Evolutionary conservation across 2,888 invertebrate genomes (phyloP).

Genomic region (Atherix ibis): DNA sequence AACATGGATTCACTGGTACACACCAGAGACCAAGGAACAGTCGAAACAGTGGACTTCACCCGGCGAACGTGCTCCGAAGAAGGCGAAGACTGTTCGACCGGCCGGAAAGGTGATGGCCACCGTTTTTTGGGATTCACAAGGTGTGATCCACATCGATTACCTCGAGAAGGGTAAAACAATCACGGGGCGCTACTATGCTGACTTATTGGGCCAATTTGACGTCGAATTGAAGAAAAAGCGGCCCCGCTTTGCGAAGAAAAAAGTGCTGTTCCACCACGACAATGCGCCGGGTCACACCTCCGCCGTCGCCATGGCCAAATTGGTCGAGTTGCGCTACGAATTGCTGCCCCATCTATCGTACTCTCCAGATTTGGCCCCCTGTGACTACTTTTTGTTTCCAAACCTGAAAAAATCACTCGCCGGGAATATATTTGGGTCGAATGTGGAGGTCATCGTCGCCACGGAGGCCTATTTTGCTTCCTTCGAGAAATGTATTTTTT

Average conservation of each 20-base stretch:
- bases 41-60: no score
- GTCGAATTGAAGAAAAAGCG: background rate
- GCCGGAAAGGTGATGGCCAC: background rate
- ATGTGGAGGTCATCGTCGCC: slow-evolving; percentile 9
- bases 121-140: background rate
- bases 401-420: slow-evolving; percentile 2
- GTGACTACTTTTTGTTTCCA: background rate
- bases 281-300: background rate
- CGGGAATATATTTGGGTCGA: slow-evolving; percentile 3
- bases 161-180: no score
- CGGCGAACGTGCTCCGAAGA: no score
- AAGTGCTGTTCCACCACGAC: background rate
- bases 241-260: background rate
- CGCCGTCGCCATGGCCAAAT: background rate
- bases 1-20: no score
- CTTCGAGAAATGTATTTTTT: slow-evolving; percentile 3
- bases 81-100: no score
- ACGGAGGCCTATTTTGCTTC: slow-evolving; percentile 8
- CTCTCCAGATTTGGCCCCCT: background rate
- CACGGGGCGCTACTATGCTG: no score
- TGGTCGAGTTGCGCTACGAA: background rate
- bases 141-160: background rate
- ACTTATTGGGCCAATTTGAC: background rate
- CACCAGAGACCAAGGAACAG: no score
- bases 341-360: background rate